phyloP scores from a whole-genome alignment of 2,888 invertebrate genomes.

The Molorchus minor region DNA sequence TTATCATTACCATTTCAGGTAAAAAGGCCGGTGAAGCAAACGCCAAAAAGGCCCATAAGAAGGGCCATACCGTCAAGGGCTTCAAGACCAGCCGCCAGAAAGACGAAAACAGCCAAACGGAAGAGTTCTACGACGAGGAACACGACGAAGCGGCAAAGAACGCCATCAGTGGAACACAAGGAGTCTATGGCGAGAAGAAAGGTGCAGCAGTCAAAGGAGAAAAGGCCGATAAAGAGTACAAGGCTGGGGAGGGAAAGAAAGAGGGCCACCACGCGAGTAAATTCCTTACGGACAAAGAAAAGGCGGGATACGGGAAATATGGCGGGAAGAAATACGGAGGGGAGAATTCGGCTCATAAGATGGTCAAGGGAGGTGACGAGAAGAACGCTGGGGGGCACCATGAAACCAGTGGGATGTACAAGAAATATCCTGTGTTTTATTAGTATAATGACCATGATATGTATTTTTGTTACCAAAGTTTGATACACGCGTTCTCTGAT shows the following conservation, averaged over 20 bases:
- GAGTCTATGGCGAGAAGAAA: slow-evolving; percentile 68
- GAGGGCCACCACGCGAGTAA: slow-evolving; percentile 6
- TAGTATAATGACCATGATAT: not conserved
- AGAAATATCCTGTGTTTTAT: slow-evolving; percentile 12
- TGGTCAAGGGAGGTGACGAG: slow-evolving; percentile 10
- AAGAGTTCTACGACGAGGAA: slow-evolving; percentile 73
- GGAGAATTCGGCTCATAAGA: not conserved
- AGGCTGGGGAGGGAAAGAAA: slow-evolving; percentile 8
- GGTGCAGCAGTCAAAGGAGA: slow-evolving; percentile 67
- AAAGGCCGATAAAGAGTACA: slow-evolving; percentile 12
- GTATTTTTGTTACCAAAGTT: too few relatives aligned
- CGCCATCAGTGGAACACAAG: slow-evolving; percentile 66
- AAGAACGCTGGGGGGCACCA: slow-evolving; percentile 14
- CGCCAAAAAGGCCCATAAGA: slow-evolving; percentile 69
- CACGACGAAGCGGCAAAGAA: slow-evolving; percentile 71
- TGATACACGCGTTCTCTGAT: too few relatives aligned
- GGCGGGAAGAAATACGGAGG: slow-evolving; percentile 8
- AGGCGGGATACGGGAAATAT: not conserved
- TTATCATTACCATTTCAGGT: too few relatives aligned
- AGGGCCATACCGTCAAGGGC: slow-evolving; percentile 73
- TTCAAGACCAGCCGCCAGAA: slow-evolving; percentile 73
- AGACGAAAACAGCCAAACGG: slow-evolving; percentile 72
- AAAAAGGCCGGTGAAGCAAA: slow-evolving; percentile 68
- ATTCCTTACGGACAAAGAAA: slow-evolving; percentile 5
- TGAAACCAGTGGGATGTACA: slow-evolving; percentile 2